Evolutionary conservation across 1,140 invertebrate species (phyloP).

Genomic region (Philopotamus ludificatus): DNA sequence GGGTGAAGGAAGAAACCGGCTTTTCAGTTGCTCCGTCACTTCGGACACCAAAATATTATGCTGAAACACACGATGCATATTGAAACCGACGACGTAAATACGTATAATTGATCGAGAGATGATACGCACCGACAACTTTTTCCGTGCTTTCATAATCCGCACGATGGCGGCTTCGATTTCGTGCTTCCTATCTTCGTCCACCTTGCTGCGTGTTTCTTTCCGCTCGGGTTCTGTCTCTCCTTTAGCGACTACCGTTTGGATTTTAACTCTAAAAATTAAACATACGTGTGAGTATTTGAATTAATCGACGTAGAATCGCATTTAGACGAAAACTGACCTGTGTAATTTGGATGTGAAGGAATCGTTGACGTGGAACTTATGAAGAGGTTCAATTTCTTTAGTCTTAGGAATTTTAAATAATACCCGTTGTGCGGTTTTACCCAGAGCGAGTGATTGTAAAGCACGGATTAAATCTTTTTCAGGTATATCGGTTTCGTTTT

Average conservation of each 20-base stretch:
- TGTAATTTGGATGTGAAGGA: slow-evolving; percentile 97
- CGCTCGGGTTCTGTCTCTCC: slow-evolving; percentile 98
- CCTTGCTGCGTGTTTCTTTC: slow-evolving; percentile 95
- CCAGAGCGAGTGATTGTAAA: slow-evolving; percentile 95
- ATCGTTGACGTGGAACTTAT: slow-evolving; percentile 96
- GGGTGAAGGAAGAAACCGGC: slow-evolving; percentile 94
- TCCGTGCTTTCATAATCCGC: slow-evolving; percentile 98
- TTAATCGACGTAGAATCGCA: neutral
- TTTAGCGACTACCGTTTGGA: slow-evolving; percentile 93
- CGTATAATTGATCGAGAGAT: neutral
- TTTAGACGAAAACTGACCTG: slow-evolving; percentile 58
- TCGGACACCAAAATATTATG: slow-evolving; percentile 95
- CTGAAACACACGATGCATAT: too few relatives aligned
- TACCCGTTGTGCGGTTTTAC: slow-evolving; percentile 95
- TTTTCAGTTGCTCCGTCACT: slow-evolving; percentile 95
- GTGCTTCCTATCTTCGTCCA: slow-evolving; percentile 98
- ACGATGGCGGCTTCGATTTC: slow-evolving; percentile 99
- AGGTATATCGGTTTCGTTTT: slow-evolving; percentile 97
- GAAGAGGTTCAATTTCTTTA: slow-evolving; percentile 93
- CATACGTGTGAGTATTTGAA: neutral
- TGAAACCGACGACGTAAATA: neutral
- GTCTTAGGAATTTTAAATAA: slow-evolving; percentile 90
- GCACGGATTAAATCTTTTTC: slow-evolving; percentile 94
- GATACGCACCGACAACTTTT: slow-evolving; percentile 80
- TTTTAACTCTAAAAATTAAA: slow-evolving; percentile 72